Base-by-base conservation (phyloP, 2,888 invertebrate genomes). In the Glomeris marginata region DNA sequence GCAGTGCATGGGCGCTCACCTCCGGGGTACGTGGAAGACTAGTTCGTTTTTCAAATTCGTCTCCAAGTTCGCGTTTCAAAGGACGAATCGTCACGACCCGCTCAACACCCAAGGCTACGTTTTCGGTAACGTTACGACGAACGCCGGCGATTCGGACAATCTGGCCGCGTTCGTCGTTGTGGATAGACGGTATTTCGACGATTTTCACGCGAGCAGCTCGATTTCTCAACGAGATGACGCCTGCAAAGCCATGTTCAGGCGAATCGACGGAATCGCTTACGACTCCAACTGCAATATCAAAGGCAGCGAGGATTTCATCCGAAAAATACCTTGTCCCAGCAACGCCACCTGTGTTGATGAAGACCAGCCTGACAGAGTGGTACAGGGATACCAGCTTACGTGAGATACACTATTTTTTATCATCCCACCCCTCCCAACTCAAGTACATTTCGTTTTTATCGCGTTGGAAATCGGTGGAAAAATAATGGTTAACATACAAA, bases 21-120 rank as follows among this genome's bases (percentile, higher is more conserved):
- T 51, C 10, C 16, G 44, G 20, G 53, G 53, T 20, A 35, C 53
- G 5, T 53, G 53, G 53, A 51, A 38, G 15, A 53, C 53, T 10
- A 35, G 45, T 40, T 81, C 85, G 44, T 87, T 87, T 68, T 92
- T 91, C 66, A 57, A 61, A 42, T 91, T 95, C 69, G 72, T 97
- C 47, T 77, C 87, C 20, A 94, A 94, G 68, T 97, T 94, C 69
- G 95, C 94, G 51, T 88, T 95, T 66, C 94, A 95, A 70, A 91
- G 92, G 69, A 92, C 94, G 13, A 87, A 90, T 66, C 76, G 80
- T 41, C 82, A 87, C 66, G 79, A 81, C 59, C 78, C 80, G 61
- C 81, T 80, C 59, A 81, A 85, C 62, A 87, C 91, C 57, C 83
- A 84, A 68, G 95, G 95, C 44, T 95, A 87, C 68, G 88, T 97